phyloP scores from a whole-genome alignment of 37 sponge, comb jelly and placozoan species.

The Cliona cf. orientalis region DNA sequence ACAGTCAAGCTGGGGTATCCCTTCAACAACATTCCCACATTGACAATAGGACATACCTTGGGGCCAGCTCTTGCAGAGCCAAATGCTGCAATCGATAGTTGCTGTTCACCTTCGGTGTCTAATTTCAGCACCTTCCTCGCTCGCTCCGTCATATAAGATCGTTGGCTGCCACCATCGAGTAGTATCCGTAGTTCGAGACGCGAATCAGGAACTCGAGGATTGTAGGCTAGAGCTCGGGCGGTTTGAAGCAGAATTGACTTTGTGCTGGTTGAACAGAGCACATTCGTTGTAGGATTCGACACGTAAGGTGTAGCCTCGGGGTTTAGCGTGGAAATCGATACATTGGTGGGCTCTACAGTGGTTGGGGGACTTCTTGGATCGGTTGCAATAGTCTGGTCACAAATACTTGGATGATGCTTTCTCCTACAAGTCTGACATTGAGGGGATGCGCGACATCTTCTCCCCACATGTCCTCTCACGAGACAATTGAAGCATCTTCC shows the following conservation, averaged over 20 bases:
- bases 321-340: too few species aligned
- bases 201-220: background rate
- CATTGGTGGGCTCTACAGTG: too few species aligned
- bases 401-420: too few species aligned
- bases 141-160: conserved; percentile 9
- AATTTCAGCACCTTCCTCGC: background rate
- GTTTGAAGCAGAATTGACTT: conserved; percentile 20
- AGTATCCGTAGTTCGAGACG: background rate
- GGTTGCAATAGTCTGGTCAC: too few species aligned
- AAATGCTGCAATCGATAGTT: background rate
- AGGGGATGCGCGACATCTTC: too few species aligned
- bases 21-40: conserved; percentile 16
- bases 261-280: background rate
- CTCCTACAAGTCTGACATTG: too few species aligned
- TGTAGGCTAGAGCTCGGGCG: background rate
- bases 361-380: too few species aligned
- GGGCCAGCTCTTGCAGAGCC: background rate
- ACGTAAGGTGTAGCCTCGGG: background rate
- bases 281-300: background rate
- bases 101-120: background rate
- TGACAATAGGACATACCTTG: conserved; percentile 29
- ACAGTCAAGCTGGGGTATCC: background rate
- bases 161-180: conserved; percentile 38
- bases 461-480: too few species aligned
- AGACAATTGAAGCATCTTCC: too few species aligned